Percentiles rank a stretch among this genome's conserved stretches.
Evolutionary conservation across 2,113 vertebrate species (phyloP).

Genomic region (Vanacampus margaritifer): DNA sequence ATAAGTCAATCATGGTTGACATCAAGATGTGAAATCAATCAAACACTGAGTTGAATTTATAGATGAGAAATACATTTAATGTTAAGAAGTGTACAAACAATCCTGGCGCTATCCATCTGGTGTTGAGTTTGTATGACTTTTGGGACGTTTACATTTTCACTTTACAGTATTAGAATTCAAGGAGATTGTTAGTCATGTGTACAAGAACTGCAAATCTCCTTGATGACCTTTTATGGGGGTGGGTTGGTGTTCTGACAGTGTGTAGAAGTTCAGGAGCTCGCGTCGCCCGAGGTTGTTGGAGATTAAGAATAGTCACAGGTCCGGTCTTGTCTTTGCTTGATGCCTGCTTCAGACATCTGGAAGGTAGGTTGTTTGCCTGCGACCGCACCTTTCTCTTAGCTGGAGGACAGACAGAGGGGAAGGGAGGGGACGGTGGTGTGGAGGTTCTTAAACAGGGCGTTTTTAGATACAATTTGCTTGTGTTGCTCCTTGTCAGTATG

Average conservation of each 20-base stretch:
- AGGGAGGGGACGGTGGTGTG: not conserved
- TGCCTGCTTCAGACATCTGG: constrained; percentile 71
- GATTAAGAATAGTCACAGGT: constrained; percentile 74
- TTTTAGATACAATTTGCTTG: not conserved
- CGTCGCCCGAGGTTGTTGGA: constrained; percentile 41
- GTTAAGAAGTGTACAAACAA: too few species aligned
- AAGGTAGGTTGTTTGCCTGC: constrained; percentile 71
- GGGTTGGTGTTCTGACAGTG: constrained; percentile 42
- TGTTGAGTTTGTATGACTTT: not conserved
- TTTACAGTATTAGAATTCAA: not conserved
- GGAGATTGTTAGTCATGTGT: not conserved
- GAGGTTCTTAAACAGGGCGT: not conserved
- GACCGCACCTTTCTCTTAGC: constrained; percentile 57
- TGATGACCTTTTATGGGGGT: constrained; percentile 32
- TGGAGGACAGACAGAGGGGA: constrained; percentile 30
- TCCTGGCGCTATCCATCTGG: too few species aligned
- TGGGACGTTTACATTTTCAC: not conserved
- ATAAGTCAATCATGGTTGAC: too few species aligned
- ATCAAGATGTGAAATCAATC: too few species aligned
- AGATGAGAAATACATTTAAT: too few species aligned
- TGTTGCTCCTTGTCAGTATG: constrained; percentile 23
- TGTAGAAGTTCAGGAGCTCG: constrained; percentile 28
- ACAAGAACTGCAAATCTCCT: constrained; percentile 23
- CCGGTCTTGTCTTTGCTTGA: constrained; percentile 77
- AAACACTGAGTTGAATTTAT: too few species aligned